A percentile compares a stretch with the other conserved stretches of the same genome.
These are phyloP conservation scores for Cossypha caffra DNA, from an alignment of 2,797 vertebrate species.

Conservation along the genomic window DNA sequence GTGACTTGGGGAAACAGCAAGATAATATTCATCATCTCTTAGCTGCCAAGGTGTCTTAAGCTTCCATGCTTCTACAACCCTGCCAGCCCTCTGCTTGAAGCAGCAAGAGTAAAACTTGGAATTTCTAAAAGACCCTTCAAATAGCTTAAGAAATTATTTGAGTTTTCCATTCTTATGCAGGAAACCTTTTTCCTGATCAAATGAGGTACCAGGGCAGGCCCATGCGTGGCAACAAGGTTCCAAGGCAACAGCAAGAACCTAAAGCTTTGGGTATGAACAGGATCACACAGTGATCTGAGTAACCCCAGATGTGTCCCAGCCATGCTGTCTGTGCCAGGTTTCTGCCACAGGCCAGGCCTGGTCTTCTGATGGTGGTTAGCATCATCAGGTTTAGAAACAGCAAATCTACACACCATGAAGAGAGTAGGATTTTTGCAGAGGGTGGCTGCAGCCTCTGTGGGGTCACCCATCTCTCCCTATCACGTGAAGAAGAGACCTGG, in stretches of 20 bases:
- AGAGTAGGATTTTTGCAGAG: background rate
- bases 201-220: background rate
- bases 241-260: background rate
- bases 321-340: fast-evolving
- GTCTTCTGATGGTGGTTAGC: background rate
- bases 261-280: background rate
- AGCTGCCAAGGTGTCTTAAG: background rate
- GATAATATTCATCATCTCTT: background rate
- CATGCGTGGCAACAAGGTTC: background rate
- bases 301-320: background rate
- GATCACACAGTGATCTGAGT: background rate
- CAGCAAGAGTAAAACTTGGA: background rate
- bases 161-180: background rate
- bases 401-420: background rate
- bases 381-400: background rate
- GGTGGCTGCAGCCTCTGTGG: background rate
- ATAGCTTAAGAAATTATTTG: background rate
- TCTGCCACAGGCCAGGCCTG: background rate
- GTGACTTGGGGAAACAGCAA: background rate
- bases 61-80: background rate
- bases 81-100: background rate
- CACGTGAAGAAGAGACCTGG: background rate
- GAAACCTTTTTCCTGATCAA: background rate
- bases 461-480: background rate
- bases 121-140: background rate